These are phyloP conservation scores for Steinernema feltiae DNA, from an alignment of 1,140 invertebrate species.

Conservation along the genomic window DNA sequence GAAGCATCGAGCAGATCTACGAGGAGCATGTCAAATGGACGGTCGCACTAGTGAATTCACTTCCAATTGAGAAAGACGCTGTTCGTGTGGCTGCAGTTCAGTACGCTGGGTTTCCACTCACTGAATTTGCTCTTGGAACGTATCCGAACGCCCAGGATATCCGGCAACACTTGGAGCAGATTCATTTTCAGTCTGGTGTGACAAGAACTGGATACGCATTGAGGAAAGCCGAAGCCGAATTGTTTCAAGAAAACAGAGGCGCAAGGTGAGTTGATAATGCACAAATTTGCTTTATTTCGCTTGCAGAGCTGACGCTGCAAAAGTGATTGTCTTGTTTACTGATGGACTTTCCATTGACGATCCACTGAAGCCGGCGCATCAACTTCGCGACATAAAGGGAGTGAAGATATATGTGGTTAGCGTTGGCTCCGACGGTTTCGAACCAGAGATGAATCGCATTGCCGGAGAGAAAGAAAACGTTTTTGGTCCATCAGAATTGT, in stretches of 20 bases:
- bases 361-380: constrained; percentile 46
- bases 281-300: constrained; percentile 23
- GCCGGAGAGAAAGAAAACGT: constrained; percentile 47
- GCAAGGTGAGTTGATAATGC: constrained; percentile 36
- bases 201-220: constrained; percentile 43
- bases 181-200: constrained; percentile 37
- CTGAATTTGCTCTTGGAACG: constrained; percentile 49
- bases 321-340: constrained; percentile 51
- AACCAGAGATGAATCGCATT: constrained; percentile 45
- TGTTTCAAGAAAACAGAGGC: constrained; percentile 44
- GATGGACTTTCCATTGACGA: constrained; percentile 51
- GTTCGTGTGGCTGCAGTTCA: constrained; percentile 51
- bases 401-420: constrained; percentile 52
- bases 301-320: constrained; percentile 43
- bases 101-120: constrained; percentile 51
- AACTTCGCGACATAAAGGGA: constrained; percentile 42
- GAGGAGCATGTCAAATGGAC: constrained; percentile 50
- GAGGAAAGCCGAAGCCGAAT: constrained; percentile 49
- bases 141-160: constrained; percentile 47
- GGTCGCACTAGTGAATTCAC: constrained; percentile 46
- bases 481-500: constrained; percentile 44
- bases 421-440: constrained; percentile 37
- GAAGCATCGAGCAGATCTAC: constrained; percentile 47
- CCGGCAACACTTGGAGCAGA: constrained; percentile 39
- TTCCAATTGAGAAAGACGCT: constrained; percentile 45